phyloP scores from a whole-genome alignment of 2,888 invertebrate genomes.

The Drosophila barbarae region DNA sequence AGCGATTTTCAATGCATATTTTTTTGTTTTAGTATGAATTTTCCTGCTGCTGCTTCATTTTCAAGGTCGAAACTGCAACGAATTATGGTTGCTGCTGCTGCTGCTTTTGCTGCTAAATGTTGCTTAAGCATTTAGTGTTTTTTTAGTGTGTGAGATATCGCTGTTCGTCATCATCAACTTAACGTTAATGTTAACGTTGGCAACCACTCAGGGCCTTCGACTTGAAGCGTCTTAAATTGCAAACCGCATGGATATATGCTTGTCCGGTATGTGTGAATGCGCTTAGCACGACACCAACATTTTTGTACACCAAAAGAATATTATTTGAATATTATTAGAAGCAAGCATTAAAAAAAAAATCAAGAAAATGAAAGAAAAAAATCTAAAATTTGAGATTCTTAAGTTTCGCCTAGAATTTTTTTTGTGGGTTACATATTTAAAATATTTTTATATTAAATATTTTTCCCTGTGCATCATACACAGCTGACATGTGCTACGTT shows the following conservation, averaged over 20 bases:
- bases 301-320: conserved; percentile 11
- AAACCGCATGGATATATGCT: conserved; percentile 61
- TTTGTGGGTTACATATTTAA: no score
- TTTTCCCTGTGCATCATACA: conserved; percentile 30
- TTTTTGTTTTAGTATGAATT: background rate
- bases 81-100: conserved; percentile 14
- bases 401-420: no score
- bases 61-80: conserved; percentile 39
- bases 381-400: no score
- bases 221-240: conserved; percentile 70
- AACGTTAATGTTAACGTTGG: conserved; percentile 14
- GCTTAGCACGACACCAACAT: conserved; percentile 12
- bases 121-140: conserved; percentile 40
- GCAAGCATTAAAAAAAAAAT: no score
- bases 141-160: conserved; percentile 35
- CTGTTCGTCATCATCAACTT: conserved; percentile 34
- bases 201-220: conserved; percentile 34
- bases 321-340: background rate
- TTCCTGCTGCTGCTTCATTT: conserved; percentile 12
- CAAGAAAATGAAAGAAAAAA: no score
- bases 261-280: conserved; percentile 12
- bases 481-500: conserved; percentile 56
- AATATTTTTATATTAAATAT: no score
- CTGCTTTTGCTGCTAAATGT: conserved; percentile 26
- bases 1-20: background rate